These are phyloP conservation scores for Heliconius ismenius DNA, from an alignment of 2,888 invertebrate genomes.

Conservation along the genomic window DNA sequence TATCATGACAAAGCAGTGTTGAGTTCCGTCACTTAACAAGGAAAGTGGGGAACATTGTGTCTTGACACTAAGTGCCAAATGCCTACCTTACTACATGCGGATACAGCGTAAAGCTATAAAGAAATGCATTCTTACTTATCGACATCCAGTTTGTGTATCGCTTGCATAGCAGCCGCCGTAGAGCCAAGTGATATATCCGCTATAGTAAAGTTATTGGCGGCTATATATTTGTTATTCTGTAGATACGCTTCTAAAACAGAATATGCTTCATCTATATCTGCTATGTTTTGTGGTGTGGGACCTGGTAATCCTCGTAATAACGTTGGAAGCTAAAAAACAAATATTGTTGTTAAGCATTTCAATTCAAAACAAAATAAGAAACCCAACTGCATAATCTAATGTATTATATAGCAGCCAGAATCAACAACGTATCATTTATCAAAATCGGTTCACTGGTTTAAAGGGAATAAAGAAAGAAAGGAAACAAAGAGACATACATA, in stretches of 20 bases:
- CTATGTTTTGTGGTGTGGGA: slow-evolving; percentile 32
- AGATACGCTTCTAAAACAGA: slow-evolving; percentile 53
- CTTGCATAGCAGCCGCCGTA: slow-evolving; percentile 49
- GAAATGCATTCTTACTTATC: background rate
- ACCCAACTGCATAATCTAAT: no score
- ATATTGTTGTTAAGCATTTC: background rate
- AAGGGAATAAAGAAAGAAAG: no score
- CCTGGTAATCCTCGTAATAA: slow-evolving; percentile 46
- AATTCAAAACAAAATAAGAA: background rate
- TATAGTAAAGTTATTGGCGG: slow-evolving; percentile 52
- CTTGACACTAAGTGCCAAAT: no score
- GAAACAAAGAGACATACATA: no score
- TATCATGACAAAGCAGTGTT: no score
- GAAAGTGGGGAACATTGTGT: no score
- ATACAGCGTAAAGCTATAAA: background rate
- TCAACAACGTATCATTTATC: no score
- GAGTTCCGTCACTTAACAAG: no score
- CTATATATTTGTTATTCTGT: slow-evolving; percentile 46
- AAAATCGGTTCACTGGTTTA: no score
- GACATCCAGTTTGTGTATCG: slow-evolving; percentile 48
- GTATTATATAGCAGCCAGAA: no score
- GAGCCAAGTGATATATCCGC: slow-evolving; percentile 55
- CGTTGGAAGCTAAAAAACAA: slow-evolving; percentile 50
- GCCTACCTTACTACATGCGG: no score
- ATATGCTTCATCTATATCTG: slow-evolving; percentile 20